Base-by-base conservation (phyloP, 2,888 invertebrate genomes). In the Myopa testacea region DNA sequence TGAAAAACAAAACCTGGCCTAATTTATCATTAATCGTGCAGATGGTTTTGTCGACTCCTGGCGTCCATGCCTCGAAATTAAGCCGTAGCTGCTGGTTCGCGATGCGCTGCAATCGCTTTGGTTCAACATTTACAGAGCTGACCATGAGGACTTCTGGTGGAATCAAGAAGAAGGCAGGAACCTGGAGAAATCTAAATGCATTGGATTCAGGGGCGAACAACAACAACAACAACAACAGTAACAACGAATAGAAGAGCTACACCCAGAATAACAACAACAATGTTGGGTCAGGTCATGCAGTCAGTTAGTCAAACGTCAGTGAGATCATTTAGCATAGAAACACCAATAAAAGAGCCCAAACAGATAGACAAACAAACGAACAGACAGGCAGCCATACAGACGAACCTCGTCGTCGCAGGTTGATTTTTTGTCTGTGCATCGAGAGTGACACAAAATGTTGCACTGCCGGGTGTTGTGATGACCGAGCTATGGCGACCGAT, bases 311-410 rank as follows among this genome's bases (percentile, higher is more conserved):
- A 12, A 12, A 14, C 16, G 67, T 74, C 68, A n/a, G n/a, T n/a
- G n/a, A n/a, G n/a, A n/a, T n/a, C 68, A 77, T 77, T 77, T 77
- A 67, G 72, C 77, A 77, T 72, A 77, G 73, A 67, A 67, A 70
- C 77, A 74, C 73, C 73, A 62, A 37, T 38, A 77, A 65, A 37
- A 58, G 63, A 72, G 65, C 52, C 62, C 38, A n/a, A 38, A 37
- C 8, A 19, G 58, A 58, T 19, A n/a, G 26, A 26, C 26, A 26
- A 26, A 26, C 26, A 26, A 26, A 26, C 26, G 2, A 2, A 26
- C 26, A 26, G 26, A 26, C 26, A 26, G 26, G 3, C 58, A 67
- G 40, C 37, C 63, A 26, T 26, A 26, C 26, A 26, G 4, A 55
- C 16, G 2, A 60, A 16, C 60, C 1, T 19, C 60, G 4, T 16